Evolutionary conservation across 1,140 invertebrate genomes (phyloP), one percentile per base, ranked within the genome.

Genomic region (Bilobella aurantiaca): DNA sequence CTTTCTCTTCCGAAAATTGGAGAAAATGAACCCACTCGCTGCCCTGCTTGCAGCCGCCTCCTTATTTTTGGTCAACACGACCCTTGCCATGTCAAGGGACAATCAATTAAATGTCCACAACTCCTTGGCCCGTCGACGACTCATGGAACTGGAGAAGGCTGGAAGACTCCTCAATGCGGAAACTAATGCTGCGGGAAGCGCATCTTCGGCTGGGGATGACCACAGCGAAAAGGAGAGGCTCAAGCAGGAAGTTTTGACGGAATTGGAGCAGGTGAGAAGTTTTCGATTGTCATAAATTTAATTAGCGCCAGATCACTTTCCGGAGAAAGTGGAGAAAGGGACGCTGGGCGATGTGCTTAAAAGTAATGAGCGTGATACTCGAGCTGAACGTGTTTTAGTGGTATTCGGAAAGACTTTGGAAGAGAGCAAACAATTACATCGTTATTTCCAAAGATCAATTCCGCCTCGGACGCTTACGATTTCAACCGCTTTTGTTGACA

Each of bases 51-150:
- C 8, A 18, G 25, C 49, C 49, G 23, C 49, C 14, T 53, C 25
- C 14, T 53, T 53, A 53, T 5, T 53, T 53, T 23, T 53, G 49
- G 49, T 53, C 49, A 53, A 23, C 34, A 42, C 34, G 34, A 42
- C 34, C 49, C 5, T 53, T 53, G 49, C 21, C 49, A 53, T 53
- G 49, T 53, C 49, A 23, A 23, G 23, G 25, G 49, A 53, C 21
- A 53, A 53, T 53, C 49, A 53, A 53, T 53, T 53, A 23, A 53
- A 53, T 53, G 49, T 53, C 49, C 49, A 53, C 23, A 23, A 23
- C 5, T 14, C 49, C 5, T 23, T 53, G 8, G 12, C 8, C 49
- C 49, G 49, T 5, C 49, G 49, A 16, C 49, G 8, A 5, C 49
- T 53, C 49, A 23, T 5, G 49, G 49, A 53, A 53, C 23, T 53